Evolutionary conservation across 2,797 vertebrate species (phyloP), one percentile per base, ranked within the genome.

Genomic region (Pipistrellus nathusii): DNA sequence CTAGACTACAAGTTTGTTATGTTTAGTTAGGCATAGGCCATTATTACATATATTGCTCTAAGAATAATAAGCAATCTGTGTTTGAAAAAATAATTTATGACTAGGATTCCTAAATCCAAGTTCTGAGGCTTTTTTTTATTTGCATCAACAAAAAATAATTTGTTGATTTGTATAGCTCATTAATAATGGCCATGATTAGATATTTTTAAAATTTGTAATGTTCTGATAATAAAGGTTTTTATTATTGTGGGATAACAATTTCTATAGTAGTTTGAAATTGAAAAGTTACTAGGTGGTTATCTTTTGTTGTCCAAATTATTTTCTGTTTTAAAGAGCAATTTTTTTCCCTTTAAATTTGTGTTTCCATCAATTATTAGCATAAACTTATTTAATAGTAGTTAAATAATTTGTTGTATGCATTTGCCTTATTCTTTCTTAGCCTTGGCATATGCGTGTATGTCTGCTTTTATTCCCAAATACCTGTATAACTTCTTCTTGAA

Each of bases 401-500:
- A 27, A 59, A 85, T 88, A 69, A 51, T 69, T 48, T 93, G 72
- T 96, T 81, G 83, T 27, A 17, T 88, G 1, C 59, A 11, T 95
- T 68, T 97, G 46, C 48, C 13, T 95, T 46, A 69, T 97, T 96
- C 91, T 95, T 81, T 97, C 98, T 92, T 98, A 99, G 99, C 99
- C 48, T 98, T 99, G 95, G 99, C 99, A 0, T 99, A 99, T 95
- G 99, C 99, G 8, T 99, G 99, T 94, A 99, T 99, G 99, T 99
- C 99, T 92, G 99, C 99, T 95, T 99, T 99, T 98, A 99, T 99
- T 97, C 99, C 99, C 17, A 99, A 99, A 98, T 99, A 99, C 97
- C 98, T 99, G 81, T 99, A 99, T 98, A 99, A 99, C 98, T 99
- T 99, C 97, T 99, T 99, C 97, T 97, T 99, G 95, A 99, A 99